Base-by-base conservation (phyloP, 2,113 vertebrate species). In the Alethe castanea region DNA sequence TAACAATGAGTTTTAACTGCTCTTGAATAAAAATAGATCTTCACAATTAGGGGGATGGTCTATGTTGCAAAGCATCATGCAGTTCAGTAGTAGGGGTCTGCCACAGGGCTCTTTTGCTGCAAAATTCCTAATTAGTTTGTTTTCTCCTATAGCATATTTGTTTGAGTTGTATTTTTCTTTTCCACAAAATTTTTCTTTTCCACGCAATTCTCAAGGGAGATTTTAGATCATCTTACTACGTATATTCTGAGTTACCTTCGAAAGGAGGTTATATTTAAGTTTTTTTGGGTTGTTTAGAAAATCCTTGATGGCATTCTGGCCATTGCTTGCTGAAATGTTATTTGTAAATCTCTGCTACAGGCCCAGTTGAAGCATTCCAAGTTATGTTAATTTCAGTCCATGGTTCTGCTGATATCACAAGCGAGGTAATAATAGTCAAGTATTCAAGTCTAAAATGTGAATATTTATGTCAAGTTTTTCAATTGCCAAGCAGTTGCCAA, bases 261-360 rank as follows among this genome's bases (percentile, higher is more conserved):
- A 14, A 66, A 76, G 3, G 2, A 3, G 0, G 6, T 12, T 47
- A 36, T 6, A 62, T 59, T 77, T 78, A 66, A 52, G n/a, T 2
- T 72, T 81, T 81, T 93, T 44, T 10, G 1, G 2, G 16, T 9
- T 14, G 54, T 78, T 86, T n/a, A 76, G 19, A 65, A 81, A 92
- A 66, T 24, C 2, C 19, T 56, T 38, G 19, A 17, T 78, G 66
- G 23, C 33, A 44, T 53, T 64, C n/a, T 76, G 80, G 20, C 10
- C 23, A 9, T 42, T 81, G 60, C 26, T 92, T 88, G 22, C 42
- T 87, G 57, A 86, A 92, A 93, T 52, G 19, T 7, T 67, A 69
- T 81, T 90, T 94, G 79, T 95, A 96, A 95, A 91, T 95, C 61
- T 96, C 72, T 59, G 66, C 81, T 87, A 94, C 70, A 92, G 95